phyloP scores from a whole-genome alignment of 2,113 vertebrate species.

The Dipodomys stephensi region DNA sequence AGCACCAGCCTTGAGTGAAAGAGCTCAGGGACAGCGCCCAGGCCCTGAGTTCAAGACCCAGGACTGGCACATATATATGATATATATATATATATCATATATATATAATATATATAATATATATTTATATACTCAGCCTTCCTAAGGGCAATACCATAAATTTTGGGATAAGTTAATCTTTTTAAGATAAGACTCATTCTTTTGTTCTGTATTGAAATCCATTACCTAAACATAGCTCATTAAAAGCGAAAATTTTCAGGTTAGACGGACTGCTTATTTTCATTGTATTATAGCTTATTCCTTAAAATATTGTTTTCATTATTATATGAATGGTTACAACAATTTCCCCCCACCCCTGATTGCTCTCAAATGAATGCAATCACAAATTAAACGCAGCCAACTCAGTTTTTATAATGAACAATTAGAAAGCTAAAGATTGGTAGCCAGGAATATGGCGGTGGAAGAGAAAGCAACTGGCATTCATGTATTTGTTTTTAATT shows the following conservation, averaged over 20 bases:
- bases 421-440: neutral
- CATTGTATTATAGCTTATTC: neutral
- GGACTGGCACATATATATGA: no score
- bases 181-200: neutral
- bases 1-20: no score
- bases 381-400: constrained; percentile 50
- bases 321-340: neutral
- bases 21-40: no score
- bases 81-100: no score
- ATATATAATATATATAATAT: no score
- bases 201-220: neutral
- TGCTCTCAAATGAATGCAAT: neutral
- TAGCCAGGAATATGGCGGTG: neutral
- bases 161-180: neutral
- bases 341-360: neutral
- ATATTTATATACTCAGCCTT: neutral
- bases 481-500: neutral
- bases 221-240: constrained; percentile 2
- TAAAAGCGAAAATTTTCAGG: constrained; percentile 15
- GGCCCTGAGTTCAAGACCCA: no score
- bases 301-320: constrained; percentile 5
- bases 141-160: neutral
- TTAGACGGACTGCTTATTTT: constrained; percentile 1
- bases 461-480: neutral
- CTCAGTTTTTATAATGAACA: neutral